Percentiles rank a stretch among this genome's conserved stretches.
These are phyloP conservation scores for Spodoptera litura DNA, from an alignment of 1,140 invertebrate genomes.

Conservation along the genomic window DNA sequence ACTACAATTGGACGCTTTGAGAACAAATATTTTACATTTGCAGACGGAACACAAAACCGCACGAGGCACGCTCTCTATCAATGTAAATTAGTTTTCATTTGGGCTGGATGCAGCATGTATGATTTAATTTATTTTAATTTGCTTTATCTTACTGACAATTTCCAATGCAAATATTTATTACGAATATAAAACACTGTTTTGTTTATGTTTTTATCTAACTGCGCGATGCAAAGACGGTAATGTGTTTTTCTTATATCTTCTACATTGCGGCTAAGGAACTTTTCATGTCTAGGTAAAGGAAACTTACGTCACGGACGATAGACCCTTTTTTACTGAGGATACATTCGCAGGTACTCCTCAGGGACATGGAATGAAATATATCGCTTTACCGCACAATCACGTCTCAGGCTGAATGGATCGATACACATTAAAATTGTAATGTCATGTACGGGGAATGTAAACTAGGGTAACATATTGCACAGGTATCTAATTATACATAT, in stretches of 20 bases:
- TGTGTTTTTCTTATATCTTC: too few relatives aligned
- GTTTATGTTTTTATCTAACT: too few relatives aligned
- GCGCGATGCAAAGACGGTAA: too few relatives aligned
- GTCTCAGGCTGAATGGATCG: constrained; percentile 23
- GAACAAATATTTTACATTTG: constrained; percentile 39
- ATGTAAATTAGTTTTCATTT: constrained; percentile 43
- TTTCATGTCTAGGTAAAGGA: not conserved
- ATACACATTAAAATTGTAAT: constrained; percentile 41
- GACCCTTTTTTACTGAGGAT: constrained; percentile 17
- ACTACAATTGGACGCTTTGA: constrained; percentile 11
- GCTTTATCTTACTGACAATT: not conserved
- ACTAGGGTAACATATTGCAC: not conserved
- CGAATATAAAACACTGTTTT: too few relatives aligned
- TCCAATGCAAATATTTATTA: not conserved
- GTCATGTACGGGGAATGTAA: constrained; percentile 23
- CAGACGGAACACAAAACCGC: constrained; percentile 31
- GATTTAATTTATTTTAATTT: not conserved
- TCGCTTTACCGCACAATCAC: constrained; percentile 29
- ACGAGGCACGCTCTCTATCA: constrained; percentile 5
- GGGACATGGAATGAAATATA: constrained; percentile 36
- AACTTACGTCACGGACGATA: constrained; percentile 18
- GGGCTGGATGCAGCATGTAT: constrained; percentile 1
- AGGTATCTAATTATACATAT: not conserved
- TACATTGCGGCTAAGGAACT: not conserved
- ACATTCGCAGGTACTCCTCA: not conserved